Conservation (phyloP, 1,140 invertebrate genomes). For the Trichomalopsis sarcophagae region DNA sequence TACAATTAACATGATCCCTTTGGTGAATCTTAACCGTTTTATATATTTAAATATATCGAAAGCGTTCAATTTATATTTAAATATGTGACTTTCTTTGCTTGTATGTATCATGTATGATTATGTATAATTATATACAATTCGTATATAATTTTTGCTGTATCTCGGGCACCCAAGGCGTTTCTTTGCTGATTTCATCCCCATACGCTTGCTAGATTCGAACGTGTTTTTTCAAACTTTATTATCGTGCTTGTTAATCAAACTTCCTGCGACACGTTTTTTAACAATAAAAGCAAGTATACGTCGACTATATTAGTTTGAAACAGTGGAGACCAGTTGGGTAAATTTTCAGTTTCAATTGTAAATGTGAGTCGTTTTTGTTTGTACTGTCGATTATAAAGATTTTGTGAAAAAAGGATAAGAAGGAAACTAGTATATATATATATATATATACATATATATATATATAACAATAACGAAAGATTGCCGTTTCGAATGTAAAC, state of each 20-base stretch:
- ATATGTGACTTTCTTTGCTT: conserved; percentile 26
- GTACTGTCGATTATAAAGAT: conserved; percentile 13
- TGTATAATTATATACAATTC: conserved; percentile 41
- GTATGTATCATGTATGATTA: conserved; percentile 54
- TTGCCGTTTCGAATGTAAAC: conserved; percentile 43
- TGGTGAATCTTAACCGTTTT: not conserved
- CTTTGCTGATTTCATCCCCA: conserved; percentile 19
- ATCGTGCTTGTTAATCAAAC: conserved; percentile 26
- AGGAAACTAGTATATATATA: conserved; percentile 39
- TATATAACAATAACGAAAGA: conserved; percentile 24
- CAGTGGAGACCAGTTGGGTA: not conserved
- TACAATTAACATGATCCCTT: not conserved
- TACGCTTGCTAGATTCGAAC: conserved; percentile 11
- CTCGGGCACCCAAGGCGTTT: conserved; percentile 8
- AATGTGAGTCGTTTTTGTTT: conserved; percentile 16
- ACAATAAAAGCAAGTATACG: not conserved
- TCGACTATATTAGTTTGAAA: conserved; percentile 12
- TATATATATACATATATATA: too few relatives aligned
- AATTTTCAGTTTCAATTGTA: conserved; percentile 26
- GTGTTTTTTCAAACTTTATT: conserved; percentile 17
- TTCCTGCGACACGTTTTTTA: conserved; percentile 14
- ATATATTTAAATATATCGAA: not conserved
- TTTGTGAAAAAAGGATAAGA: conserved; percentile 18
- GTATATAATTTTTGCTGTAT: conserved; percentile 36
- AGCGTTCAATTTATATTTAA: conserved; percentile 17